Percentiles rank a stretch among this genome's conserved stretches.
Conservation (phyloP, 2,113 vertebrate genomes). For the Hypomesus transpacificus region DNA sequence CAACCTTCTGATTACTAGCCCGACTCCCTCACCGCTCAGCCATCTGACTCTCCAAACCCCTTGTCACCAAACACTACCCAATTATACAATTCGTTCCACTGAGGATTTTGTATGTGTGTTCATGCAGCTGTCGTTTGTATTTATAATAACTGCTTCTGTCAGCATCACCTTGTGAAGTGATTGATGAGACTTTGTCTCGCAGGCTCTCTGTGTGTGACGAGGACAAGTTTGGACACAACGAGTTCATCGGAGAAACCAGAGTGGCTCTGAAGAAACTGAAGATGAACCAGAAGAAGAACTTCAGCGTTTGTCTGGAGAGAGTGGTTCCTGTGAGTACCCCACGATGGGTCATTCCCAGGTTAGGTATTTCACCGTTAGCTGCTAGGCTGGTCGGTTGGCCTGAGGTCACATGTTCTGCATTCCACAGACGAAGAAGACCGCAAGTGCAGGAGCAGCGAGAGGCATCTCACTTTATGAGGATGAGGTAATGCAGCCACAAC, state of each 20-base stretch:
- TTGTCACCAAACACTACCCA: background rate
- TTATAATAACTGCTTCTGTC: too few relatives aligned
- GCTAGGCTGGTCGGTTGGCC: conserved; percentile 22
- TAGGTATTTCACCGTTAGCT: background rate
- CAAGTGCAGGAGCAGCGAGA: conserved; percentile 79
- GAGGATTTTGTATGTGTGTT: too few relatives aligned
- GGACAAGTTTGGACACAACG: conserved; percentile 97
- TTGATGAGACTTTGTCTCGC: conserved; percentile 11
- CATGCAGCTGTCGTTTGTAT: too few relatives aligned
- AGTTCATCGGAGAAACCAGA: conserved; percentile 95
- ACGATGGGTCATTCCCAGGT: background rate
- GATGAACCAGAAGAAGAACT: conserved; percentile 91
- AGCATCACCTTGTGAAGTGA: too few relatives aligned
- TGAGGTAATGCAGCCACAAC: conserved; percentile 74
- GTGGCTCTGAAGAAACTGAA: conserved; percentile 95
- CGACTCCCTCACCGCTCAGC: too few relatives aligned
- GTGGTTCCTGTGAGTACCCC: conserved; percentile 81
- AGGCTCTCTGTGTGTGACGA: conserved; percentile 97
- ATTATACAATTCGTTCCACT: too few relatives aligned
- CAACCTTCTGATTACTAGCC: too few relatives aligned
- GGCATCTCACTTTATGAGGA: conserved; percentile 96
- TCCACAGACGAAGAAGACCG: conserved; percentile 83
- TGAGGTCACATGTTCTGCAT: conserved; percentile 7
- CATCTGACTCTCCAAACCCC: too few relatives aligned
- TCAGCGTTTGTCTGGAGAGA: conserved; percentile 93